Evolutionary conservation across 2,113 vertebrate species (phyloP).

Genomic region (Melanotaenia duboulayi): DNA sequence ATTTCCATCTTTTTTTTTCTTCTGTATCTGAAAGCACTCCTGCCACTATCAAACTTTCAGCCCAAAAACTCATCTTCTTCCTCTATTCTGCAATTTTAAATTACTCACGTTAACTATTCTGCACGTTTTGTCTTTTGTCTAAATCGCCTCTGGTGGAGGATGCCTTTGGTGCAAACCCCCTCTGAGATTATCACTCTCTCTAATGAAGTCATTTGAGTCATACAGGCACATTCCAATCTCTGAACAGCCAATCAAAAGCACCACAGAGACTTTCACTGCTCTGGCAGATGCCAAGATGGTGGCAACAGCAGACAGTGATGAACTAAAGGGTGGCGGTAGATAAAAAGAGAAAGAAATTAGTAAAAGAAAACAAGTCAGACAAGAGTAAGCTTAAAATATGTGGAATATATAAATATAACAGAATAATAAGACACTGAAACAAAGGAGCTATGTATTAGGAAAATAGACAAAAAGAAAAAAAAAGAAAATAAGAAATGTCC

Average conservation of each 20-base stretch:
- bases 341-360: slow-evolving; percentile 7
- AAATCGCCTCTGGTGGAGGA: slow-evolving; percentile 40
- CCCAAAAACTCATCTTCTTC: slow-evolving; percentile 17
- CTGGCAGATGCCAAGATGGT: slow-evolving; percentile 52
- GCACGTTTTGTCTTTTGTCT: slow-evolving; percentile 47
- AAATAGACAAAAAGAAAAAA: not conserved
- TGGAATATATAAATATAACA: slow-evolving; percentile 4
- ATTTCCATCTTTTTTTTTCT: slow-evolving; percentile 26
- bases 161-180: slow-evolving; percentile 52
- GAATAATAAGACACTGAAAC: not conserved
- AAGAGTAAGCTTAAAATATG: not conserved
- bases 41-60: slow-evolving; percentile 44
- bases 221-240: slow-evolving; percentile 49
- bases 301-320: slow-evolving; percentile 44
- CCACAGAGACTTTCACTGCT: slow-evolving; percentile 38
- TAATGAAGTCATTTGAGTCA: slow-evolving; percentile 72
- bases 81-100: slow-evolving; percentile 35
- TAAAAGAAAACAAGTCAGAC: slow-evolving; percentile 8
- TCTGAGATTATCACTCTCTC: slow-evolving; percentile 66
- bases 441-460: not conserved
- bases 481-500: slow-evolving; percentile 7
- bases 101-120: slow-evolving; percentile 44
- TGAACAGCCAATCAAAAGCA: slow-evolving; percentile 55
- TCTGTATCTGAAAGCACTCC: slow-evolving; percentile 45
- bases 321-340: slow-evolving; percentile 17